phyloP scores from a whole-genome alignment of 2,797 vertebrate species.

The Hafferia zeledoni region DNA sequence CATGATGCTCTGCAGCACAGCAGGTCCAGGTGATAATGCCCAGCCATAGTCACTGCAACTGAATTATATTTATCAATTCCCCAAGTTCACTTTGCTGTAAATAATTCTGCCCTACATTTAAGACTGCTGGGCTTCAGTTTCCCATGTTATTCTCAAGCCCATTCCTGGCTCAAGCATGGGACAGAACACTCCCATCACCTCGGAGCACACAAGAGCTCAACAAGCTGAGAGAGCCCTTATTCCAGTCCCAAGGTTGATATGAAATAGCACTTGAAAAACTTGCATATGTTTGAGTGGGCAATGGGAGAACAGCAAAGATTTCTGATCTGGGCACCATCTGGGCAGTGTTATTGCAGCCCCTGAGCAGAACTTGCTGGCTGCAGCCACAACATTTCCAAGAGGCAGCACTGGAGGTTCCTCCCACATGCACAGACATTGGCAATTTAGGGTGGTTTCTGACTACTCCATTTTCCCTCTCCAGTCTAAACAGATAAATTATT shows the following conservation, averaged over 20 bases:
- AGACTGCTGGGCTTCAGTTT: not conserved
- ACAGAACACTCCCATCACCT: not conserved
- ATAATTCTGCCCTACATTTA: not conserved
- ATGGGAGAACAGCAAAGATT: not conserved
- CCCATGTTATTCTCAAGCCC: not conserved
- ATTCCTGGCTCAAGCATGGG: not conserved
- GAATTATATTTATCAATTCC: not conserved
- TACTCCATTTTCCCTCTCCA: not conserved
- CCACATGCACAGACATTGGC: not conserved
- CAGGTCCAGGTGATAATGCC: not conserved
- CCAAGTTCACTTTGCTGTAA: not conserved
- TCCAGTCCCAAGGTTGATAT: not conserved
- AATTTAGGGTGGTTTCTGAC: not conserved
- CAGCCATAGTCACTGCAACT: not conserved
- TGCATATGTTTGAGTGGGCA: not conserved
- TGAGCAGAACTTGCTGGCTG: not conserved
- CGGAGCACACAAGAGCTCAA: not conserved
- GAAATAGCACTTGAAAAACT: not conserved
- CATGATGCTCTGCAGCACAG: not conserved
- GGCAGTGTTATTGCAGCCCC: not conserved
- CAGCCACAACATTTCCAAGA: not conserved
- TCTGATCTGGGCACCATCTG: not conserved
- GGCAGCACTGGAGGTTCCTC: not conserved
- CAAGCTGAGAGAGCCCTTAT: not conserved
- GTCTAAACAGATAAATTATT: not conserved